Evolutionary conservation across 2,888 invertebrate genomes (phyloP), one percentile per base, ranked within the genome.

Genomic region (Steromphala cineraria): DNA sequence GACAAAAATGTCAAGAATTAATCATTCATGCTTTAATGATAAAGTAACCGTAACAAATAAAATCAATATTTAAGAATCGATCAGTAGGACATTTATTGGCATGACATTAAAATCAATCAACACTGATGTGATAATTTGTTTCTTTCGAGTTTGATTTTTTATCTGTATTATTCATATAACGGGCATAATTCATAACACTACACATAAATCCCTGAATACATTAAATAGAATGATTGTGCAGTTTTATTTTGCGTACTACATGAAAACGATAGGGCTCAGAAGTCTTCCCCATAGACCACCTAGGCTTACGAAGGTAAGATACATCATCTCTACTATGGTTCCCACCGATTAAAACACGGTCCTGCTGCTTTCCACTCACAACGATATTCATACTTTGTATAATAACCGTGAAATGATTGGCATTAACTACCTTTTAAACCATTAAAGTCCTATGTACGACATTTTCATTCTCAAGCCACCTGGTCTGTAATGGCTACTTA

Each of bases 401-500:
- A n/a, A 71, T 71, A 71, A 40, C n/a, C 28, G 36, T 19, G 10
- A n/a, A 17, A 36, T 71, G 40, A 36, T 71, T 71, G 71, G 36
- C 71, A 71, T 71, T 71, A n/a, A 71, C 36, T 28, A 31, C 19
- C 31, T 40, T 71, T 67, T 40, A 36, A 40, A 71, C 40, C 19
- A 31, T 40, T 71, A 71, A n/a, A 36, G 31, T 71, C 10, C 71
- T 36, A 17, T 36, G 28, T 71, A 71, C 19, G 36, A 31, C 71
- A 7, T 71, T 40, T 71, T 71, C 28, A 71, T 71, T 31, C 36
- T 36, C n/a, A 17, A 71, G 19, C 28, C 71, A 31, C 71, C 71
- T 71, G 71, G 31, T n/a, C 36, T 71, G 71, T 31, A 71, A 71
- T 36, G 28, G 71, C 31, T 71, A 71, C 71, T 71, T 71, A 71